These are phyloP conservation scores for Drosophila silvestris DNA, from an alignment of 2,888 invertebrate genomes.

Conservation along the genomic window DNA sequence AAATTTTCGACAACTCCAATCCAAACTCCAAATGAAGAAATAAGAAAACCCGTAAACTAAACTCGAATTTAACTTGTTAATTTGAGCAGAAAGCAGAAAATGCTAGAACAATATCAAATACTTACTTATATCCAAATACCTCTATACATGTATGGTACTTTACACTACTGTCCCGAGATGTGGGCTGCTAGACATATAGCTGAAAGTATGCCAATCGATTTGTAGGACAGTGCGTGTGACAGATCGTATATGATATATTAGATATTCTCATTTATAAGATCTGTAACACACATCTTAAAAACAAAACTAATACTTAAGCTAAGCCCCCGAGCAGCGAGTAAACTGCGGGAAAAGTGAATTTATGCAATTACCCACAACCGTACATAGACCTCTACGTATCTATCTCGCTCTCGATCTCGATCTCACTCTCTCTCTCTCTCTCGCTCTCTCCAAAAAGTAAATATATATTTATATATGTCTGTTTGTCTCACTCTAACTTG, in stretches of 20 bases:
- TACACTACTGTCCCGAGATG: not conserved
- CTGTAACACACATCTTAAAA: not conserved
- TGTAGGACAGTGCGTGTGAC: conserved; percentile 22
- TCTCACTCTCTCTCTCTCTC: not conserved
- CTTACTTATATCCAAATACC: conserved; percentile 21
- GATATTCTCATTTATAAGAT: not conserved
- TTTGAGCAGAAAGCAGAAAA: not conserved
- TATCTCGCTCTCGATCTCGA: not conserved
- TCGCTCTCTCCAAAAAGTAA: conserved; percentile 9
- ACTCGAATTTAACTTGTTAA: conserved; percentile 5
- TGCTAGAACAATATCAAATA: conserved; percentile 14
- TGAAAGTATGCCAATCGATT: not conserved
- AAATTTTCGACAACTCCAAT: conserved; percentile 6
- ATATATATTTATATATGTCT: conserved; percentile 48
- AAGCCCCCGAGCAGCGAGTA: conserved; percentile 25
- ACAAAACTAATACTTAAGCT: conserved; percentile 23
- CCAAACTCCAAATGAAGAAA: not conserved
- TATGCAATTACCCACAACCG: conserved; percentile 17
- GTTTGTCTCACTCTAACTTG: conserved; percentile 66
- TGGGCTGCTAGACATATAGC: not conserved
- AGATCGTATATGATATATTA: not conserved
- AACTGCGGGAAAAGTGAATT: not conserved
- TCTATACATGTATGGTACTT: not conserved
- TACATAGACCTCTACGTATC: conserved; percentile 14
- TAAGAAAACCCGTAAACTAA: not conserved